phyloP scores from a whole-genome alignment of 2,113 vertebrate species.

The Bettongia penicillata region DNA sequence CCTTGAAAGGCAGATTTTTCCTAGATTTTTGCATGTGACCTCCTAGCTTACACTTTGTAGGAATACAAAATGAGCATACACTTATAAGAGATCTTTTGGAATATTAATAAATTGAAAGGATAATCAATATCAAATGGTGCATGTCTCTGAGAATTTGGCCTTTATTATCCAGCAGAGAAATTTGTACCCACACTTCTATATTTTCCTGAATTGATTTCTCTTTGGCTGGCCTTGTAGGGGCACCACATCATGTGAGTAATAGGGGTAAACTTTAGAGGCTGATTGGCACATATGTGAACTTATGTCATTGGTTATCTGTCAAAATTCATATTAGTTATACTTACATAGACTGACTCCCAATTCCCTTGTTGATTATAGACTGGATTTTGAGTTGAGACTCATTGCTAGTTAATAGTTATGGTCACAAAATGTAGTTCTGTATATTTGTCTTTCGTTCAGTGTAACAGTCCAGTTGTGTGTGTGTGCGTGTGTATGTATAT shows the following conservation, averaged over 20 bases:
- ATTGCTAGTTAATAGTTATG: slow-evolving; percentile 35
- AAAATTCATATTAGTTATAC: neutral
- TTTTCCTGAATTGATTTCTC: neutral
- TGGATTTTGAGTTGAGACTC: slow-evolving; percentile 51
- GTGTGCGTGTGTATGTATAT: no score
- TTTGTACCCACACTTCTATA: neutral
- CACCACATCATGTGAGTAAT: neutral
- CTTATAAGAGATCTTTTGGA: neutral
- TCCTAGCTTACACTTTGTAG: neutral
- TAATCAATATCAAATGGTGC: neutral
- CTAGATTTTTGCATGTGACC: neutral
- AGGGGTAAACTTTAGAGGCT: accelerated
- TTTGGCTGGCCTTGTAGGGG: neutral
- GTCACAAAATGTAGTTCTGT: slow-evolving; percentile 35
- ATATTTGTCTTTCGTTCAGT: neutral
- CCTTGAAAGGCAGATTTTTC: neutral
- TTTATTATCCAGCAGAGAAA: neutral
- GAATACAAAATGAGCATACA: neutral
- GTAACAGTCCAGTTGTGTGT: neutral
- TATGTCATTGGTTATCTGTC: neutral
- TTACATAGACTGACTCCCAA: slow-evolving; percentile 37
- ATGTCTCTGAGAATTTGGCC: neutral
- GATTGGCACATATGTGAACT: accelerated
- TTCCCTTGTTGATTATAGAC: slow-evolving; percentile 26
- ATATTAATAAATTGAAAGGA: neutral